A percentile compares a stretch with the other conserved stretches of the same genome.
phyloP scores from a whole-genome alignment of 2,113 vertebrate genomes.

The Lynx canadensis region DNA sequence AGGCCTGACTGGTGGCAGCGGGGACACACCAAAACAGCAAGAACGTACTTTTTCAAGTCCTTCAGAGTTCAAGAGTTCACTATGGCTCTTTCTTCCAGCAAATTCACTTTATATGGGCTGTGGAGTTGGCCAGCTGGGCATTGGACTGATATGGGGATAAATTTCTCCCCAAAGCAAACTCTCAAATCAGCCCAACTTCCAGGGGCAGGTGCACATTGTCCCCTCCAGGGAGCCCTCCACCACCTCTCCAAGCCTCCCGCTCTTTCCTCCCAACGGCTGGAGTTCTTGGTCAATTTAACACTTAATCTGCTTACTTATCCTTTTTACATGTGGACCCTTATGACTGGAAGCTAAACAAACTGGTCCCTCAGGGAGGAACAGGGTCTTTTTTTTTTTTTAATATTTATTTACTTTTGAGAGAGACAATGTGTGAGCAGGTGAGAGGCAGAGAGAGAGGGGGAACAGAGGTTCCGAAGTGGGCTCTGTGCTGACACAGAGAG shows the following conservation, averaged over 20 bases:
- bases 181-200: not conserved
- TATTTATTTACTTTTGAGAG: too few species aligned
- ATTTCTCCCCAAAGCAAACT: not conserved
- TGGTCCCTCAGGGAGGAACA: not conserved
- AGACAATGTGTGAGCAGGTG: too few species aligned
- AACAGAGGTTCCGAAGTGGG: too few species aligned
- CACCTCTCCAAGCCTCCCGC: not conserved
- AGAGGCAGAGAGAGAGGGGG: too few species aligned
- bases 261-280: not conserved
- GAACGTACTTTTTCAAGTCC: not conserved
- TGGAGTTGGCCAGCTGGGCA: not conserved
- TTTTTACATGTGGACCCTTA: not conserved
- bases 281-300: not conserved
- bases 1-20: constrained; percentile 48
- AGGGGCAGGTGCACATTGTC: not conserved
- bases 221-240: not conserved
- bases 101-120: not conserved
- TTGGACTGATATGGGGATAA: not conserved
- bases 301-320: not conserved
- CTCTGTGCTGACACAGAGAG: too few species aligned
- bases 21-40: not conserved
- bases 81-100: not conserved
- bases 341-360: not conserved
- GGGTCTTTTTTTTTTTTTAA: too few species aligned
- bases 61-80: constrained; percentile 71